Evolutionary conservation across 2,797 vertebrate species (phyloP), one percentile per base, ranked within the genome.

Genomic region (Rhinatrema bivittatum): DNA sequence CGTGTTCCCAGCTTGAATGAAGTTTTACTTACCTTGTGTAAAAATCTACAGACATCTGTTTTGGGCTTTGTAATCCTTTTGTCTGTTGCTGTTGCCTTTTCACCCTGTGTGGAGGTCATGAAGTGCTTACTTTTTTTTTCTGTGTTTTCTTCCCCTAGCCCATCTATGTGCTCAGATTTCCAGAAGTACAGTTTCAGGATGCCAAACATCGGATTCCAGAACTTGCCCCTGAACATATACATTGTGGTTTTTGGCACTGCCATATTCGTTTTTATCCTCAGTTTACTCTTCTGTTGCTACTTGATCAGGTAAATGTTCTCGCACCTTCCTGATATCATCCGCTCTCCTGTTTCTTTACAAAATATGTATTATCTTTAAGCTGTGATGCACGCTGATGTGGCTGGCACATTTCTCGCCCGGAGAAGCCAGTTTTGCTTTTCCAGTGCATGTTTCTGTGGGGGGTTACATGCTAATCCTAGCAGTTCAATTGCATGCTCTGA

Each of bases 121-220:
- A 52, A 2, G 1, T 8, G 41, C 29, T 0, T 20, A 7, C 46
- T 13, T 43, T 53, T 17, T 38, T 15, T 32, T 16, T 53, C 18
- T 9, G 14, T 31, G 6, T 58, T 19, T 62, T 44, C 28, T 62
- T 44, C 28, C 64, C 24, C 58, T 87, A 90, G 82, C 78, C 79
- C 79, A 89, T 90, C 91, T 86, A 97, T 99, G 95, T 97, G 87
- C 90, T 88, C 91, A 4, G 87, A 93, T 74, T 94, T 94, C 74
- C 90, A 91, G 54, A 90, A 94, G 79, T 92, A 91, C 79, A 91
- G 85, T 80, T 96, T 96, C 91, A 99, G 89, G 79, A 99, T 99
- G 96, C 96, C 96, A 68, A 98, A 97, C 80, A 98, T 99, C 50
- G 95, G 96, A 79, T 99, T 98, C 76, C 96, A 99, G 84, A 98